phyloP scores from a whole-genome alignment of 2,888 invertebrate genomes.

The Napeogenes sylphis region DNA sequence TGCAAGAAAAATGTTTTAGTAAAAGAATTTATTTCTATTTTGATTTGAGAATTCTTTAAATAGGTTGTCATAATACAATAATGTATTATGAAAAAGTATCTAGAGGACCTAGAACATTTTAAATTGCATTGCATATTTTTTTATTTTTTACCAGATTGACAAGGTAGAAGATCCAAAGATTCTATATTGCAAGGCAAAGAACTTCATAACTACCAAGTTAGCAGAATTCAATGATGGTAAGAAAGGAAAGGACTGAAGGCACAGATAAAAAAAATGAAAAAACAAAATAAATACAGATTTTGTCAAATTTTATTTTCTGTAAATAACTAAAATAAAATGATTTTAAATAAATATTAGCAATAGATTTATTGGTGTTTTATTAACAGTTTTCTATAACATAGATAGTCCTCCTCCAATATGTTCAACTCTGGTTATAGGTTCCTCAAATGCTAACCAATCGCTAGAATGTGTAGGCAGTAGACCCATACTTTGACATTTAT shows the following conservation, averaged over 20 bases:
- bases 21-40: too few species aligned
- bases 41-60: too few species aligned
- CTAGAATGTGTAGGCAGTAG: slow-evolving; percentile 97
- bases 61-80: too few species aligned
- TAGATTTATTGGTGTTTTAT: slow-evolving; percentile 43
- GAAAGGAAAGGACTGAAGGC: slow-evolving; percentile 49
- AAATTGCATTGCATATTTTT: too few species aligned
- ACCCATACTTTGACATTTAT: slow-evolving; percentile 99
- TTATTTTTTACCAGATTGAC: slow-evolving; percentile 81
- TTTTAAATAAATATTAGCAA: slow-evolving; percentile 50
- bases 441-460: slow-evolving; percentile 98
- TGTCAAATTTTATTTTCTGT: slow-evolving; percentile 47
- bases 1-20: too few species aligned
- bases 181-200: slow-evolving; percentile 83
- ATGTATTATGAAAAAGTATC: too few species aligned
- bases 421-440: slow-evolving; percentile 90
- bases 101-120: too few species aligned
- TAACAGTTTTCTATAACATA: slow-evolving; percentile 64
- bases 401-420: slow-evolving; percentile 90
- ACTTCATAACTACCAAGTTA: slow-evolving; percentile 82
- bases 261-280: slow-evolving; percentile 30
- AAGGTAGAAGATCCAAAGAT: slow-evolving; percentile 89
- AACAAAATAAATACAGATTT: slow-evolving; percentile 24
- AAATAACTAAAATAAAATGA: slow-evolving; percentile 53
- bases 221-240: slow-evolving; percentile 56